Conservation (phyloP, 2,888 invertebrate species). For the Drosophila mimetica region DNA sequence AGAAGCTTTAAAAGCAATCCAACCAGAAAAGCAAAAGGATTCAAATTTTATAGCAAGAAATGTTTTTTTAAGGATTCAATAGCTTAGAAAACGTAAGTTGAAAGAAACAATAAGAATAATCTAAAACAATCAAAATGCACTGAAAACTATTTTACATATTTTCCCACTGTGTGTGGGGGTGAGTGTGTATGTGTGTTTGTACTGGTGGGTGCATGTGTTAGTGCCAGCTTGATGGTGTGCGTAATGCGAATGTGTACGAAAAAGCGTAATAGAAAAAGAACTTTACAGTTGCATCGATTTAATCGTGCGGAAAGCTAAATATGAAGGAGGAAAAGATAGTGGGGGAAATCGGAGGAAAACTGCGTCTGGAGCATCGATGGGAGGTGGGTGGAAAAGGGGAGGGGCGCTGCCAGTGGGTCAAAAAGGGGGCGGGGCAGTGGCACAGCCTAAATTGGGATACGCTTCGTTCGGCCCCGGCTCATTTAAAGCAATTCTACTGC, state of each 20-base stretch:
- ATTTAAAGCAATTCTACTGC: constrained; percentile 73
- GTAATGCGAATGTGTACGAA: constrained; percentile 58
- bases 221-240: constrained; percentile 54
- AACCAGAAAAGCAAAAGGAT: background rate
- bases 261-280: constrained; percentile 75
- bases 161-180: constrained; percentile 26
- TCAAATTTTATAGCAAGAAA: background rate
- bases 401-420: constrained; percentile 20
- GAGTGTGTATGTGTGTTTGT: constrained; percentile 5
- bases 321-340: constrained; percentile 43
- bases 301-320: constrained; percentile 82
- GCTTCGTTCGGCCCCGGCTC: constrained; percentile 72
- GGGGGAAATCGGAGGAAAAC: constrained; percentile 18
- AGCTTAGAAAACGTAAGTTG: background rate
- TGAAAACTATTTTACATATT: constrained; percentile 22
- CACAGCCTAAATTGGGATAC: constrained; percentile 77
- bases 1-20: background rate
- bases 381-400: background rate
- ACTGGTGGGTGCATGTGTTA: constrained; percentile 2
- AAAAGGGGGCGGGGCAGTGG: constrained; percentile 14
- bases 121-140: constrained; percentile 7
- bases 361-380: constrained; percentile 60
- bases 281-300: constrained; percentile 81
- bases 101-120: background rate
- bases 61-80: background rate